phyloP scores from a whole-genome alignment of 2,797 vertebrate species.

The Geotria australis region DNA sequence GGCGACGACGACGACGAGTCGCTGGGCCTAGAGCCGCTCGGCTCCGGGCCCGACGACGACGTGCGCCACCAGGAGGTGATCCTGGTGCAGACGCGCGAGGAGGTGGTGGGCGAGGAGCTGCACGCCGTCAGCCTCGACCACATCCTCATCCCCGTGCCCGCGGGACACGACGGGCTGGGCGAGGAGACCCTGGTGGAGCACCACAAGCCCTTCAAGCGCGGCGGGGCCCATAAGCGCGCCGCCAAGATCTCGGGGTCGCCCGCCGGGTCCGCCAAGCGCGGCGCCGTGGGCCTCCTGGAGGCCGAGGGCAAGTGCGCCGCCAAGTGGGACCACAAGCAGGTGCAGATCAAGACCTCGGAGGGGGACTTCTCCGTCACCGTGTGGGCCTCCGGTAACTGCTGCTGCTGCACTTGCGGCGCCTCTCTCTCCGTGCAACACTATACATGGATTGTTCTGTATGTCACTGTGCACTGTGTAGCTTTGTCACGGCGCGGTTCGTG shows the following conservation, averaged over 20 bases:
- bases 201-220: neutral
- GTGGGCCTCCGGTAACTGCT: neutral
- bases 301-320: neutral
- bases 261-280: neutral
- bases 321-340: neutral
- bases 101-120: neutral
- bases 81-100: neutral
- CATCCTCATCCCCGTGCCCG: neutral
- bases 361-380: neutral
- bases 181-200: neutral
- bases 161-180: neutral
- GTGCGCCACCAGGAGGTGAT: neutral
- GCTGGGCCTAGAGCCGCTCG: neutral
- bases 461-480: too few relatives aligned
- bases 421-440: too few relatives aligned
- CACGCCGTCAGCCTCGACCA: neutral
- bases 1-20: neutral
- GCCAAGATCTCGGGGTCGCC: neutral
- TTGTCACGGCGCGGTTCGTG: too few relatives aligned
- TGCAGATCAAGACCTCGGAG: neutral
- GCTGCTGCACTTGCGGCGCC: too few relatives aligned
- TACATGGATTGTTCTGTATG: too few relatives aligned
- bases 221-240: too few relatives aligned
- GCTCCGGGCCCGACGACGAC: neutral
- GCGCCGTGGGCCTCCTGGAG: neutral